Evolutionary conservation across 2,113 vertebrate species (phyloP).

Genomic region (Lathamus discolor): DNA sequence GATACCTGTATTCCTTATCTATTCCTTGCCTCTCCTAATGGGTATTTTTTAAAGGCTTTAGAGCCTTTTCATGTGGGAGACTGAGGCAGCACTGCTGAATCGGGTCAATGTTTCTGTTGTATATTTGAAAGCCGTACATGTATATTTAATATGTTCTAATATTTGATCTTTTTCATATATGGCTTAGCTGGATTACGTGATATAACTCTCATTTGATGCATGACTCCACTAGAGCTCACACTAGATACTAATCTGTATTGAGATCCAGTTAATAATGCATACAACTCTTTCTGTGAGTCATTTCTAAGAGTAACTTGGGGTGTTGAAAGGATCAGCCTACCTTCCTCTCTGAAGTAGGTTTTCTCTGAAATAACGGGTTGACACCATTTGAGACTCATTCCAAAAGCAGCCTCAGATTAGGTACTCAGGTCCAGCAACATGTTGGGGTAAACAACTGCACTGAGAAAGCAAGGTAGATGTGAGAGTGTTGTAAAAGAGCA

Average conservation of each 20-base stretch:
- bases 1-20: neutral
- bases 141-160: conserved; percentile 4
- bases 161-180: conserved; percentile 9
- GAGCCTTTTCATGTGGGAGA: neutral
- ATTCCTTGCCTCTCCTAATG: neutral
- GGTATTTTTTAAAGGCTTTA: neutral
- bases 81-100: neutral
- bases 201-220: neutral
- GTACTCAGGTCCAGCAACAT: neutral
- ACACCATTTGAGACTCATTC: neutral
- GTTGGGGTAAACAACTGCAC: neutral
- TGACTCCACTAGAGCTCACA: neutral
- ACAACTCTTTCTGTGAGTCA: neutral
- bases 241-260: neutral
- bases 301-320: neutral
- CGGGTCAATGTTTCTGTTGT: neutral
- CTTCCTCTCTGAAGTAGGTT: neutral
- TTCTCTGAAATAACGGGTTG: conserved; percentile 23
- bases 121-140: neutral
- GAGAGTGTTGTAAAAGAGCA: neutral
- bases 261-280: neutral
- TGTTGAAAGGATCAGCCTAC: neutral
- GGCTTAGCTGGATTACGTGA: neutral
- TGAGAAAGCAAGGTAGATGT: neutral
- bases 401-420: neutral